Percentiles rank a stretch among this genome's conserved stretches.
phyloP scores from a whole-genome alignment of 2,113 vertebrate genomes.

The Dryoscopus gambensis region DNA sequence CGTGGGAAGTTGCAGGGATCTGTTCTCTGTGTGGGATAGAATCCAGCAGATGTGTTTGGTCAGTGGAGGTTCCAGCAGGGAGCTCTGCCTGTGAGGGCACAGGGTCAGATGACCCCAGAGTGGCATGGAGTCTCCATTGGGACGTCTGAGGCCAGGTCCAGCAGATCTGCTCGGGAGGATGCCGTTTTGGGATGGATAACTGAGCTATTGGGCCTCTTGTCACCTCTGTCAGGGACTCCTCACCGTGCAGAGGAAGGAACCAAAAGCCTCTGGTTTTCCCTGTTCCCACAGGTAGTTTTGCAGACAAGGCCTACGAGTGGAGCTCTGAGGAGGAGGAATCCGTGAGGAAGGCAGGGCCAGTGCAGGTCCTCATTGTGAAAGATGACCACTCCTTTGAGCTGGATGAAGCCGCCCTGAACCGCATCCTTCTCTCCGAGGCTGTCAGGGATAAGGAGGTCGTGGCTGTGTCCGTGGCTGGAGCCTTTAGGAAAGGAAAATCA shows the following conservation, averaged over 20 bases:
- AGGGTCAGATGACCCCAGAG: background rate
- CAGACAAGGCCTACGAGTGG: slow-evolving; percentile 89
- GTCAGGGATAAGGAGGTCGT: slow-evolving; percentile 93
- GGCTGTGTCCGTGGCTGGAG: slow-evolving; percentile 93
- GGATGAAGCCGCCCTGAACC: slow-evolving; percentile 88
- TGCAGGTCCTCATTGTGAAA: slow-evolving; percentile 94
- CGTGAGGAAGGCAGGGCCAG: slow-evolving; percentile 85
- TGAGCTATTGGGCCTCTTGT: background rate
- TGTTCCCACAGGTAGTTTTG: slow-evolving; percentile 75
- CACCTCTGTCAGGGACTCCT: background rate
- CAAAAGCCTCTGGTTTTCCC: background rate
- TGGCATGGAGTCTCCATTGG: background rate
- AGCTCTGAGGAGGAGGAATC: slow-evolving; percentile 95
- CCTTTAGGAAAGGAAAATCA: slow-evolving; percentile 97
- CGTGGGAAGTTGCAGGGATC: background rate
- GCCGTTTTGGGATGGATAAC: background rate
- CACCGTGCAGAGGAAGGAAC: background rate
- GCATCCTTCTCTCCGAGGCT: slow-evolving; percentile 89
- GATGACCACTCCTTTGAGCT: slow-evolving; percentile 97
- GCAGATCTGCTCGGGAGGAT: background rate
- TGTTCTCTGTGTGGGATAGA: background rate
- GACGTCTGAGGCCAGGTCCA: background rate
- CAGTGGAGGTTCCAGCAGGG: background rate
- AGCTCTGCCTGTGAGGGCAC: background rate
- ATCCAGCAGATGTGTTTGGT: background rate